Evolutionary conservation across 2,797 vertebrate genomes (phyloP), one percentile per base, ranked within the genome.

Genomic region (Syncerus caffer): DNA sequence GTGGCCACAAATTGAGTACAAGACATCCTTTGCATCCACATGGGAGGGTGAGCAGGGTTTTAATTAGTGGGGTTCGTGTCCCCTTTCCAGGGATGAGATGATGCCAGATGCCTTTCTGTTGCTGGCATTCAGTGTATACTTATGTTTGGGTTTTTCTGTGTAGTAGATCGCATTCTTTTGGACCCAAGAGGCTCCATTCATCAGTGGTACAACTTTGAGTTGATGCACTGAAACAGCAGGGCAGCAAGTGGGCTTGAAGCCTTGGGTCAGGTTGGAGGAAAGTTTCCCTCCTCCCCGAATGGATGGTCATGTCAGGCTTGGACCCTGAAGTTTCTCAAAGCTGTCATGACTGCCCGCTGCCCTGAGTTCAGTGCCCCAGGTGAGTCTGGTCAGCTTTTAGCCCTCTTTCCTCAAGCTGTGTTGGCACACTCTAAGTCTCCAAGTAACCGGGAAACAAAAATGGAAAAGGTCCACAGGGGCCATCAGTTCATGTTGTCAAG

Each of bases 51-150:
- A 80, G 42, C 31, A 42, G 93, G 62, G 57, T 79, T 95, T 89
- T 55, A 86, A 96, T 97, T 83, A 97, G 60, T 38, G 47, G 88
- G 82, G 71, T n/a, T 97, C 93, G 97, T 95, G 92, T 90, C 57
- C 53, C 80, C 67, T 92, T 84, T 58, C 51, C 58, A 55, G 89
- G 0, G 53, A 55, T 13, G 45, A 64, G 87, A 78, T 55, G 96
- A 85, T 88, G 87, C 85, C 89, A 83, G 95, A 51, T 57, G 62
- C 47, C 85, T 55, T 60, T 85, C 55, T 16, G 27, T n/a, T 23
- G 51, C 23, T 23, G 13, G 14, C 1, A 4, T 10, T 58, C 87
- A 38, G 55, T 8, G 25, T 31, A 53, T 4, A 1, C 34, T 76
- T 27, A n/a, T 3, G 38, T 25, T 62, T 64, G 15, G 3, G 7